These are phyloP conservation scores for Morelia viridis DNA, from an alignment of 2,797 vertebrate genomes.

Conservation along the genomic window DNA sequence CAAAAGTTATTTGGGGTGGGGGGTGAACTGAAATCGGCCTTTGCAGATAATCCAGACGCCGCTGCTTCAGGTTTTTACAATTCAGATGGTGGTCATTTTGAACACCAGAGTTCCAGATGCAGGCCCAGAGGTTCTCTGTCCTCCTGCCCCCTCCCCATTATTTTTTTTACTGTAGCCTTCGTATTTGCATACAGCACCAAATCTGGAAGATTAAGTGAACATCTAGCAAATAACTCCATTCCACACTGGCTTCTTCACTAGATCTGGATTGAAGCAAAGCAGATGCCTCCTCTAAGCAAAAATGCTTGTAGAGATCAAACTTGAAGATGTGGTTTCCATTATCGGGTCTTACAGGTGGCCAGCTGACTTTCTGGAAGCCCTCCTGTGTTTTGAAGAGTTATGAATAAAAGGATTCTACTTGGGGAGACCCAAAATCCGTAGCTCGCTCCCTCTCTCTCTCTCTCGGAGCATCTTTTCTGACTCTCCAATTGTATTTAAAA, in stretches of 20 bases:
- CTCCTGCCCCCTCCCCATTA: neutral
- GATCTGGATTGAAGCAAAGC: too few species aligned
- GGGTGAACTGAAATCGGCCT: neutral
- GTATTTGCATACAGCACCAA: neutral
- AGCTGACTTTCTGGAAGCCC: neutral
- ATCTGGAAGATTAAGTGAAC: neutral
- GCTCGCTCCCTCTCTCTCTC: too few species aligned
- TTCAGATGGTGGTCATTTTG: neutral
- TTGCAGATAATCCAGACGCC: neutral
- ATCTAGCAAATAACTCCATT: neutral
- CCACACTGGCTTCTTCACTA: neutral
- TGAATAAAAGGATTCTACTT: neutral
- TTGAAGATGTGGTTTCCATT: neutral
- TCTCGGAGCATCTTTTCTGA: neutral
- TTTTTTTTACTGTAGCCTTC: neutral
- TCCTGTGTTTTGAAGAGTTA: neutral
- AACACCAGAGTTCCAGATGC: neutral
- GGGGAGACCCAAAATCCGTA: neutral
- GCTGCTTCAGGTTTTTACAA: neutral
- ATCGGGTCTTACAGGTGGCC: neutral
- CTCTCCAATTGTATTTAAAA: neutral
- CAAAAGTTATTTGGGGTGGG: neutral
- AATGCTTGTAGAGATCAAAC: neutral
- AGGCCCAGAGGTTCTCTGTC: too few species aligned
- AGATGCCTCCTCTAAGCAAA: neutral